Conservation (phyloP, 2,113 vertebrate genomes). For the Laterallus jamaicensis region DNA sequence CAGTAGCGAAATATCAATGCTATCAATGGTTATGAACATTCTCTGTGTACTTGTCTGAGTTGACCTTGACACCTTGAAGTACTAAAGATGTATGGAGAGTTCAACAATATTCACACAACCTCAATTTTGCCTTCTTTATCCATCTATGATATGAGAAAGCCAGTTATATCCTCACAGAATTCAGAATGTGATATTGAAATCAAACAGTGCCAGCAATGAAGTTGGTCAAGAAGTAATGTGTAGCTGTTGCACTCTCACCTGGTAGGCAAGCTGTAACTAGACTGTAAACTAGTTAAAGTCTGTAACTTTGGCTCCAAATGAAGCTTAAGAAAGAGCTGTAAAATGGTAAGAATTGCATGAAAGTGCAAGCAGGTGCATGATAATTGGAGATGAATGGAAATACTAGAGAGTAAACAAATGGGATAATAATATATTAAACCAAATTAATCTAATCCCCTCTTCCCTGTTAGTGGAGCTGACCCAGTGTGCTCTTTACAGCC, state of each 20-base stretch:
- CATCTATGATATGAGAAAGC: background rate
- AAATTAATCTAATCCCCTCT: background rate
- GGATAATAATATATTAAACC: background rate
- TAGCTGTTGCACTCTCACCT: background rate
- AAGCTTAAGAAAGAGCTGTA: background rate
- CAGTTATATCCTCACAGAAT: background rate
- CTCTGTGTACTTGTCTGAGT: background rate
- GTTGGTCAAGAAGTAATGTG: background rate
- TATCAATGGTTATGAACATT: background rate
- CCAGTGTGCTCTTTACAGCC: background rate
- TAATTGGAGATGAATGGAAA: background rate
- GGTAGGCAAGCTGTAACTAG: background rate
- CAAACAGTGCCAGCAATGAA: fast-evolving
- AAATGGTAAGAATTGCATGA: fast-evolving
- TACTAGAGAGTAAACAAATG: background rate
- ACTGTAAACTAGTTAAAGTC: background rate
- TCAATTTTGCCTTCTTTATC: background rate
- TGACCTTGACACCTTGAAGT: background rate
- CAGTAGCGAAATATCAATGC: background rate
- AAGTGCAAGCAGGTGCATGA: background rate
- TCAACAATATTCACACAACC: background rate
- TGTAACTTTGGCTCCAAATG: background rate
- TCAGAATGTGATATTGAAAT: background rate
- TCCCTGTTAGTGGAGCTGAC: background rate
- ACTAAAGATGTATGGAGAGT: background rate